Base-by-base conservation (phyloP, 2,888 invertebrate genomes). In the Colostygia pectinataria region DNA sequence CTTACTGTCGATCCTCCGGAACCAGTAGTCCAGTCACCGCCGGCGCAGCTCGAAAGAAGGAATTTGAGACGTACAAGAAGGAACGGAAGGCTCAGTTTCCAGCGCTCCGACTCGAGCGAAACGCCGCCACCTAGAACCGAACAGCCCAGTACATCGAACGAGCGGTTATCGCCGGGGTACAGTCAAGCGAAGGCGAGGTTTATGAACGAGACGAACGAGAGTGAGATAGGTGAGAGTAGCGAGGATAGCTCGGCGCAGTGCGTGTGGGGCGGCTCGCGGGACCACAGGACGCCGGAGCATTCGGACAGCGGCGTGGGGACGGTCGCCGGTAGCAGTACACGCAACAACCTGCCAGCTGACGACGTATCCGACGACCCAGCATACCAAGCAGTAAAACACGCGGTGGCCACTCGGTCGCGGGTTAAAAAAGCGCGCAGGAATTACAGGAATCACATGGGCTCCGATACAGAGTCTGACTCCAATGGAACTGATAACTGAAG, bases 381-480 rank as follows among this genome's bases (percentile, higher is more conserved):
- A 27, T 91, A 86, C 63, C 89, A 88, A 51, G 86, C 89, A 4
- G 71, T 90, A 33, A 91, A 91, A 58, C 37, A 32, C 8, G 32
- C 34, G 2, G 39, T 44, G 6, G 20, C 34, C 1, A 31, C 44
- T 0, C 40, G 51, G 45, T 31, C 40, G 53, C 88, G 93, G 29
- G 89, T 93, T 27, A 92, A 93, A 68, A 92, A 92, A 61, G 92
- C 92, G 0, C 86, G 93, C 4, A 83, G 93, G 49, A 93, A 93
- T 72, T 92, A 93, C 72, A 89, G 93, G 63, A 92, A 89, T 72
- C 93, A 92, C 63, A 91, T 93, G 75, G 93, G 93, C 56, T 93
- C 93, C 1, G 44, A 50, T 10, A 27, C 40, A 4, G 50, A 51
- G 18, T 45, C 45, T 0, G 94, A 94, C 71, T 93, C 93, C 34